These are phyloP conservation scores for Tetranychus truncatus DNA, from an alignment of 2,888 invertebrate genomes.

Conservation along the genomic window DNA sequence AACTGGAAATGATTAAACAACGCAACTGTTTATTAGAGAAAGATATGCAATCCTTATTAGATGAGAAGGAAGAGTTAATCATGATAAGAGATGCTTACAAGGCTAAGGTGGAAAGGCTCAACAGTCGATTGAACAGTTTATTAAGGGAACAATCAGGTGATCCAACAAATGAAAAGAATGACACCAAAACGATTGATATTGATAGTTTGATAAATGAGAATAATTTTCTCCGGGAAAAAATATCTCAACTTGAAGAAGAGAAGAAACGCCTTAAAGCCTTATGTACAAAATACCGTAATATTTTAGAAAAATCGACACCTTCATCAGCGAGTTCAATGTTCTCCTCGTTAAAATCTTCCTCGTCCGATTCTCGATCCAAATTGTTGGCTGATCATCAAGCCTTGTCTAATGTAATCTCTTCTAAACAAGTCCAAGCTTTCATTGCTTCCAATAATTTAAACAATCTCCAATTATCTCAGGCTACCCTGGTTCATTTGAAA, in stretches of 20 bases:
- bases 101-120: constrained; percentile 59
- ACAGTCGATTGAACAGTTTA: constrained; percentile 56
- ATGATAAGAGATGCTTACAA: constrained; percentile 64
- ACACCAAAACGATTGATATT: constrained; percentile 46
- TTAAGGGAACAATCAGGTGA: constrained; percentile 34
- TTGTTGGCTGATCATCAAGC: background rate
- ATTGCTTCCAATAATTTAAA: constrained; percentile 18
- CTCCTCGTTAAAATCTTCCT: background rate
- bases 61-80: constrained; percentile 64
- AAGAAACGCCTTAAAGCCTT: constrained; percentile 54
- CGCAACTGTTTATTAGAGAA: constrained; percentile 43
- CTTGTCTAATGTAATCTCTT: constrained; percentile 14
- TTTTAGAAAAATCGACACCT: constrained; percentile 11
- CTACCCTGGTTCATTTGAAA: constrained; percentile 54
- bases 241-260: constrained; percentile 59
- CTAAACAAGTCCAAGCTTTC: constrained; percentile 16
- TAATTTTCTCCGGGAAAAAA: constrained; percentile 49
- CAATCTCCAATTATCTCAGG: constrained; percentile 28
- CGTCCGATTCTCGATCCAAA: background rate
- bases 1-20: constrained; percentile 14
- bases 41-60: constrained; percentile 56
- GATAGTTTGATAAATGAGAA: constrained; percentile 63
- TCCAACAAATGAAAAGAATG: background rate
- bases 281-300: constrained; percentile 53
- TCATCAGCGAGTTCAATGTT: constrained; percentile 4